A percentile compares a stretch with the other conserved stretches of the same genome.
These are phyloP conservation scores for Psittacula echo DNA, from an alignment of 2,797 vertebrate species.

Conservation along the genomic window DNA sequence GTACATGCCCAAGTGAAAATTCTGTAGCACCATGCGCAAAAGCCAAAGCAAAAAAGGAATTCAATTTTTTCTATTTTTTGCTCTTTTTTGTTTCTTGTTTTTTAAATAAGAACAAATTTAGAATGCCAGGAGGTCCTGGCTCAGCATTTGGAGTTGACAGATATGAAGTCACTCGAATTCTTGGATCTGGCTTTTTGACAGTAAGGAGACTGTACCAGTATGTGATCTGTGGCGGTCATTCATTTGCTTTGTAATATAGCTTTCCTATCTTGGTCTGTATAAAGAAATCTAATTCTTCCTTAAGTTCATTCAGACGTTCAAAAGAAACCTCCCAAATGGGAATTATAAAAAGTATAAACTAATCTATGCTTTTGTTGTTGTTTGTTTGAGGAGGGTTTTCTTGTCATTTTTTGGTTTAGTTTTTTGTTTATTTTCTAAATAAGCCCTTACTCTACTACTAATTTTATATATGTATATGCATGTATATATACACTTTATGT, in stretches of 20 bases:
- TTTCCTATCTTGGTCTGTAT: background rate
- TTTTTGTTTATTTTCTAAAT: background rate
- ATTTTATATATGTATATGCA: background rate
- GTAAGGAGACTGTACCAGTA: background rate
- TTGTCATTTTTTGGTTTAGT: background rate
- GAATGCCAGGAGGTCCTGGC: background rate
- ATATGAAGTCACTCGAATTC: background rate
- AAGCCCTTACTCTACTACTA: background rate
- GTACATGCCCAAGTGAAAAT: background rate
- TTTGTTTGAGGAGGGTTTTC: too few species aligned
- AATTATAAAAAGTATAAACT: background rate
- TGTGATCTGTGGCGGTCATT: background rate
- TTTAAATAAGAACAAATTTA: background rate
- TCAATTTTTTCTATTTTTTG: background rate
- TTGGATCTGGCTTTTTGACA: accelerated
- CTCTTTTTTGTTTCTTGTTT: too few species aligned
- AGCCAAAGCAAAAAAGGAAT: background rate
- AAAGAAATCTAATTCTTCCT: background rate
- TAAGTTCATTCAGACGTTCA: background rate
- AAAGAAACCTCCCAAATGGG: background rate
- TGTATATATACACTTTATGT: background rate
- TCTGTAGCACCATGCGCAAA: background rate
- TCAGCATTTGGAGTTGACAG: background rate
- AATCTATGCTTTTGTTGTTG: background rate
- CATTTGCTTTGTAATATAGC: background rate